phyloP scores from a whole-genome alignment of 2,113 vertebrate species.

The Chiloscyllium plagiosum region DNA sequence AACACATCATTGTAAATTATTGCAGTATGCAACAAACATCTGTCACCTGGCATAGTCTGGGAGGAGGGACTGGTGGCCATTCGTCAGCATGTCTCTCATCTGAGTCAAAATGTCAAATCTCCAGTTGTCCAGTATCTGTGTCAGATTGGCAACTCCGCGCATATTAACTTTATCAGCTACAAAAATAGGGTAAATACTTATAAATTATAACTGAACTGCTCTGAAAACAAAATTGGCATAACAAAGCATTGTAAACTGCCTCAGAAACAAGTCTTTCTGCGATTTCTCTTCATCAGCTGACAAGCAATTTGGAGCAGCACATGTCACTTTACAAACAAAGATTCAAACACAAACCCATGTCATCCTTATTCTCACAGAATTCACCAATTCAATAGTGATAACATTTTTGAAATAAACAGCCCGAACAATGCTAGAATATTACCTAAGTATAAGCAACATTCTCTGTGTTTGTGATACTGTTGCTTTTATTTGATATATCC shows the following conservation, averaged over 20 bases:
- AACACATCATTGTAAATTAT: neutral
- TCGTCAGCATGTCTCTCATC: constrained; percentile 58
- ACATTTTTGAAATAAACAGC: neutral
- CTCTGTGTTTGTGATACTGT: neutral
- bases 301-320: neutral
- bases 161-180: constrained; percentile 62
- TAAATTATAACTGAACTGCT: neutral
- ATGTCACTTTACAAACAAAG: neutral
- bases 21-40: neutral
- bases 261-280: neutral
- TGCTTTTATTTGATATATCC: neutral
- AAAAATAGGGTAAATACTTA: neutral
- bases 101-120: constrained; percentile 62
- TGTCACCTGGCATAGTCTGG: constrained; percentile 65
- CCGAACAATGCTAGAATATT: neutral
- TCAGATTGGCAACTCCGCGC: constrained; percentile 61
- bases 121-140: constrained; percentile 67
- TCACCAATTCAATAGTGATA: neutral
- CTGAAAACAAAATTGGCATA: neutral
- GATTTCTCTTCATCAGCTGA: neutral
- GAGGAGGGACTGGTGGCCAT: constrained; percentile 63
- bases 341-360: neutral
- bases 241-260: neutral
- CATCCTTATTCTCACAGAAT: neutral
- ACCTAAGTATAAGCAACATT: neutral